A percentile compares a stretch with the other conserved stretches of the same genome.
Evolutionary conservation across 2,888 invertebrate species (phyloP).

Genomic region (Gerosis bhagava): DNA sequence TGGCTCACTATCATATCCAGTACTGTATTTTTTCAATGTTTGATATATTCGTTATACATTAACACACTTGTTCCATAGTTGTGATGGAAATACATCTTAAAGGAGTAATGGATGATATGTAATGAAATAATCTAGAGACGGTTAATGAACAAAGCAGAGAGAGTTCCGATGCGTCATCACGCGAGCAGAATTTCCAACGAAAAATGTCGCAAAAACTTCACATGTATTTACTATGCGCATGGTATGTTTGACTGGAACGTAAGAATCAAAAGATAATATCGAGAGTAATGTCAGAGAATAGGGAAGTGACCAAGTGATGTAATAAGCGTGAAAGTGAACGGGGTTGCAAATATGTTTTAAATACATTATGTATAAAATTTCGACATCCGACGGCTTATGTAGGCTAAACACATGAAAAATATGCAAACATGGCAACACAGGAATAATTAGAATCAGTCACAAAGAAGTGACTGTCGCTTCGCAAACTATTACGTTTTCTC

Average conservation of each 20-base stretch:
- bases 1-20: slow-evolving; percentile 49
- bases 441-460: too few relatives aligned
- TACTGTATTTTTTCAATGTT: too few relatives aligned
- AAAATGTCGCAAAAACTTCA: slow-evolving; percentile 51
- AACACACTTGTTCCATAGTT: too few relatives aligned
- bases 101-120: slow-evolving; percentile 40
- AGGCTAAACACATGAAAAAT: too few relatives aligned
- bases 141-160: slow-evolving; percentile 46
- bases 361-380: slow-evolving; percentile 15
- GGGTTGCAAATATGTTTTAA: slow-evolving; percentile 43
- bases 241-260: too few relatives aligned
- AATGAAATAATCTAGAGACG: slow-evolving; percentile 25
- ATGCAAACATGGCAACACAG: too few relatives aligned
- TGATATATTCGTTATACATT: too few relatives aligned
- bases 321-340: slow-evolving; percentile 56
- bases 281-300: slow-evolving; percentile 41
- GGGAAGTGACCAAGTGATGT: slow-evolving; percentile 50
- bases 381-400: background rate
- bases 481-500: too few relatives aligned
- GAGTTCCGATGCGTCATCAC: slow-evolving; percentile 50
- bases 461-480: too few relatives aligned
- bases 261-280: slow-evolving; percentile 43
- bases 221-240: slow-evolving; percentile 15
- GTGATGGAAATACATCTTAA: too few relatives aligned
- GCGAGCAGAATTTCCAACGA: slow-evolving; percentile 68